Evolutionary conservation across 2,888 invertebrate species (phyloP).

Genomic region (Ochlodes sylvanus): DNA sequence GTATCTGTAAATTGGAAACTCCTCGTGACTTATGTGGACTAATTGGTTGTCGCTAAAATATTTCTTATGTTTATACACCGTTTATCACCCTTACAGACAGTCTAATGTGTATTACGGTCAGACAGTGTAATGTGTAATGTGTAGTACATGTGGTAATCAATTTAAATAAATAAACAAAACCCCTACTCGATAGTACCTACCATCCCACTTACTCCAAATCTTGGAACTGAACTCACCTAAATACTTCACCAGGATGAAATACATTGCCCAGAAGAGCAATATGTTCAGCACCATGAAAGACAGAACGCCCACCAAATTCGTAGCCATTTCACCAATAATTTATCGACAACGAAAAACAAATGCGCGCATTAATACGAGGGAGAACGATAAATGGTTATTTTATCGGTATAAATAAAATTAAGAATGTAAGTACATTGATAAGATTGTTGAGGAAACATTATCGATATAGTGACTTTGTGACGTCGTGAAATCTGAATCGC

Average conservation of each 20-base stretch:
- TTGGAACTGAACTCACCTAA: slow-evolving; percentile 63
- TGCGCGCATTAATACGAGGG: slow-evolving; percentile 32
- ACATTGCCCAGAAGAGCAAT: slow-evolving; percentile 63
- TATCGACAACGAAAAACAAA: slow-evolving; percentile 24
- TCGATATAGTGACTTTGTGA: slow-evolving; percentile 23
- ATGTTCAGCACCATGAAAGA: slow-evolving; percentile 64
- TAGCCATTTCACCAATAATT: slow-evolving; percentile 48
- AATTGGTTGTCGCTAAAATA: too few species aligned
- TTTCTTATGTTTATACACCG: too few species aligned
- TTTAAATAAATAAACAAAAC: too few species aligned
- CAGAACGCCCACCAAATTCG: slow-evolving; percentile 54
- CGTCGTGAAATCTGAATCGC: neutral
- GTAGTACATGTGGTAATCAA: too few species aligned
- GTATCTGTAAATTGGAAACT: too few species aligned
- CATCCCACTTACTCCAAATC: too few species aligned
- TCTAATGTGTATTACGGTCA: too few species aligned
- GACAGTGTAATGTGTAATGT: too few species aligned
- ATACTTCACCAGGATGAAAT: slow-evolving; percentile 58
- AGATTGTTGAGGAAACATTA: slow-evolving; percentile 29
- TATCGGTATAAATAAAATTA: slow-evolving; percentile 46
- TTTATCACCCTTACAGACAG: too few species aligned
- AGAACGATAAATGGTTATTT: slow-evolving; percentile 47
- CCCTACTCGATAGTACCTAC: too few species aligned
- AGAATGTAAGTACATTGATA: slow-evolving; percentile 32
- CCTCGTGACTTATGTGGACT: too few species aligned